Conservation (phyloP, 2,888 invertebrate genomes). For the Orthosia gracilis region DNA sequence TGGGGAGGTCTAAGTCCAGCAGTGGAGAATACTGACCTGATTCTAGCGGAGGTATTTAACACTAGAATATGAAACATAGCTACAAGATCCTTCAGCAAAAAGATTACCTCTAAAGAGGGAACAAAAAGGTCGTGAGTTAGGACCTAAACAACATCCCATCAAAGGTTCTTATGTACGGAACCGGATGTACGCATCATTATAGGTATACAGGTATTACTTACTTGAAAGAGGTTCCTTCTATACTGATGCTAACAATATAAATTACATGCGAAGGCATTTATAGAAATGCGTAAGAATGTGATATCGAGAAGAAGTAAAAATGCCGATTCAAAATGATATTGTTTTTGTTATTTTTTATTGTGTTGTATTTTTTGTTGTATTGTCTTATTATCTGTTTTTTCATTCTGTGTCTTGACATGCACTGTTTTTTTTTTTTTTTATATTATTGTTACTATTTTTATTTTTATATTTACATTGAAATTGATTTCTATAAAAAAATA, state of each 20-base stretch:
- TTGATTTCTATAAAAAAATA: no score
- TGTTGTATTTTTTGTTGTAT: no score
- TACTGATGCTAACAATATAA: constrained; percentile 31
- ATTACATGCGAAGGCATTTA: constrained; percentile 7
- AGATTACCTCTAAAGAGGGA: background rate
- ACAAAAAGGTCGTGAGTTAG: background rate
- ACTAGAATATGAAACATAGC: background rate
- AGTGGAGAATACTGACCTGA: background rate
- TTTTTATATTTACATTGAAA: no score
- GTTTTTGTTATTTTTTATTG: background rate
- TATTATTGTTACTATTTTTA: no score
- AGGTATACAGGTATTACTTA: constrained; percentile 9
- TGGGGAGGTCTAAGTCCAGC: no score
- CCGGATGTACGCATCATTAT: constrained; percentile 24
- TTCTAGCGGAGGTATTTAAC: no score
- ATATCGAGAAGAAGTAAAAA: background rate
- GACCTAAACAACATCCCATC: constrained; percentile 5
- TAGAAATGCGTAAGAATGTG: constrained; percentile 14
- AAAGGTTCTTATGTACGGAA: constrained; percentile 25
- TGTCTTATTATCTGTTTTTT: no score
- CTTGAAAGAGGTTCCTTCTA: constrained; percentile 10
- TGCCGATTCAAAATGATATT: background rate
- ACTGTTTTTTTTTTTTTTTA: no score
- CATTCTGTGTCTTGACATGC: no score
- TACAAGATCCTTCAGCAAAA: background rate